These are phyloP conservation scores for Eristalinus aeneus DNA, from an alignment of 2,888 invertebrate genomes.

Conservation along the genomic window DNA sequence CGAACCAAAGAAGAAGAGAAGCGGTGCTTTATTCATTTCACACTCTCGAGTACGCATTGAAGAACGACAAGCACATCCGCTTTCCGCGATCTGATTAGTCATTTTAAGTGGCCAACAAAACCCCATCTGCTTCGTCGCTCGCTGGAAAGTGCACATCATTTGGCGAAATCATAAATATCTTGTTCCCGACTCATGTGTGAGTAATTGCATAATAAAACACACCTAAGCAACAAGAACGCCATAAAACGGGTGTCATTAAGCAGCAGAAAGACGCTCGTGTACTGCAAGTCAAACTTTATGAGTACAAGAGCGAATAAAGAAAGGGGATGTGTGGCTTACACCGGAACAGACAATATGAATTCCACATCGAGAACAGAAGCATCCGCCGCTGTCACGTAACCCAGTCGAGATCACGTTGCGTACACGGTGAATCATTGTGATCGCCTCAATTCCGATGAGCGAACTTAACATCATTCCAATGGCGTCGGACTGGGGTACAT, in stretches of 20 bases:
- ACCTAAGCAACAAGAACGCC: conserved; percentile 2
- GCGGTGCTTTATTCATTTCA: neutral
- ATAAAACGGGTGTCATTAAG: conserved; percentile 21
- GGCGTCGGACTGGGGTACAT: neutral
- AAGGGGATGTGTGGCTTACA: neutral
- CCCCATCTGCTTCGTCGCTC: neutral
- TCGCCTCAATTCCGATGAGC: neutral
- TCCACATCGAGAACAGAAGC: conserved; percentile 43
- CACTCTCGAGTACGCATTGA: neutral
- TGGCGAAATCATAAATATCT: conserved; percentile 3
- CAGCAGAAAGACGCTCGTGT: neutral
- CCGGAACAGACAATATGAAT: conserved; percentile 31
- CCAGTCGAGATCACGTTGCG: conserved; percentile 35
- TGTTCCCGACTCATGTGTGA: conserved; percentile 1
- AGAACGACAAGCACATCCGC: neutral
- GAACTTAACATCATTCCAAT: neutral
- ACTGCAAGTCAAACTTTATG: conserved; percentile 15
- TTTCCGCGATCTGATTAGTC: neutral
- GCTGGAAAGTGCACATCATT: neutral
- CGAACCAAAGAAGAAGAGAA: neutral
- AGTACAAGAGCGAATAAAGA: neutral
- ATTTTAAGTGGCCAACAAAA: neutral
- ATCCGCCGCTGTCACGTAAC: conserved; percentile 57
- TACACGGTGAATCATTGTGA: conserved; percentile 33
- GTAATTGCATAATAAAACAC: conserved; percentile 21